These are phyloP conservation scores for Drosophila setosimentum DNA, from an alignment of 2,888 invertebrate species.

Conservation along the genomic window DNA sequence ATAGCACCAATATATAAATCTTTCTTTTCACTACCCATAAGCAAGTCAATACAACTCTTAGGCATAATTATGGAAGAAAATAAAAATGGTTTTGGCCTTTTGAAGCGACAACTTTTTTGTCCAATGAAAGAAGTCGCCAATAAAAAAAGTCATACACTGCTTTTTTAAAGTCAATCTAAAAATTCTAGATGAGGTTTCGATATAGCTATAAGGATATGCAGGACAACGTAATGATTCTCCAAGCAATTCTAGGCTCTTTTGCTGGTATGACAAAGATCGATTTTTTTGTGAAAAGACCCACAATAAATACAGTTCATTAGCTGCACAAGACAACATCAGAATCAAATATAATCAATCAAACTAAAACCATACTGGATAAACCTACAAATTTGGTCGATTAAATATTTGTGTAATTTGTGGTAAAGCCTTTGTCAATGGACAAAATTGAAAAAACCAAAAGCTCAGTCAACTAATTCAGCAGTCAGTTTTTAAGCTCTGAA, in stretches of 20 bases:
- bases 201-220: neutral
- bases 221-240: neutral
- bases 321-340: neutral
- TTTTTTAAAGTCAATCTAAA: too few relatives aligned
- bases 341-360: neutral
- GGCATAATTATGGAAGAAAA: neutral
- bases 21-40: neutral
- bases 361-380: neutral
- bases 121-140: too few relatives aligned
- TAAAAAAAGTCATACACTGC: too few relatives aligned
- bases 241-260: neutral
- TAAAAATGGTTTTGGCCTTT: too few relatives aligned
- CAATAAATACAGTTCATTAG: neutral
- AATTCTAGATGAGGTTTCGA: neutral
- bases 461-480: neutral
- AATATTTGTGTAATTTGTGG: too few relatives aligned
- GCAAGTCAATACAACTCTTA: neutral
- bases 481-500: neutral
- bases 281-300: neutral
- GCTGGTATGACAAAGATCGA: neutral
- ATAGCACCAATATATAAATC: neutral
- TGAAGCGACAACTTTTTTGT: too few relatives aligned
- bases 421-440: too few relatives aligned
- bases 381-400: neutral
- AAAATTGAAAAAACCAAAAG: too few relatives aligned